phyloP scores from a whole-genome alignment of 2,113 vertebrate species.

The Thymallus thymallus region DNA sequence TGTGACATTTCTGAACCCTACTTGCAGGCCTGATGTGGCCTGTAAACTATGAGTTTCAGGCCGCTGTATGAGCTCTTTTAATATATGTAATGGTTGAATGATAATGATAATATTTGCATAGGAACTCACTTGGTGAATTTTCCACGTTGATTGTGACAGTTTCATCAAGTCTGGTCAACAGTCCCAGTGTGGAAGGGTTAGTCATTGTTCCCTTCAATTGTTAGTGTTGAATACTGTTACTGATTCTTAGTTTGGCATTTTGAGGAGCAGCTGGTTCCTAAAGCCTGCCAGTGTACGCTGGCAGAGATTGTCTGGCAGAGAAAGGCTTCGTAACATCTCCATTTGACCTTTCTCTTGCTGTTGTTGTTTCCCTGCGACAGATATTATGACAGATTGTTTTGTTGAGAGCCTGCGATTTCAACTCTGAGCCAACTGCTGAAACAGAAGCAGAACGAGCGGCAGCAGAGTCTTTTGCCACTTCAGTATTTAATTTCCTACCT shows the following conservation, averaged over 20 bases:
- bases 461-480: not conserved
- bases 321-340: not conserved
- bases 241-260: not conserved
- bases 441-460: not conserved
- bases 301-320: not conserved
- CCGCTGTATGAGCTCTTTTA: no score
- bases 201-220: no score
- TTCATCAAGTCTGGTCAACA: no score
- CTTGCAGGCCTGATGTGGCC: no score
- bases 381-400: not conserved
- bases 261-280: not conserved
- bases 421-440: not conserved
- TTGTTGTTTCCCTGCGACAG: not conserved
- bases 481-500: not conserved
- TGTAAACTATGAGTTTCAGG: no score
- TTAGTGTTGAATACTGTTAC: no score
- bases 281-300: not conserved
- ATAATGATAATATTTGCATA: no score
- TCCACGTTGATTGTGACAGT: no score
- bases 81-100: no score
- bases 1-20: no score
- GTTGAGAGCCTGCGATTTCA: not conserved
- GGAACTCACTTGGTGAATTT: no score
- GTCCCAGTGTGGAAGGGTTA: no score
- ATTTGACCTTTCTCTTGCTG: conserved; percentile 3